A percentile compares a stretch with the other conserved stretches of the same genome.
Conservation (phyloP, 1,140 invertebrate genomes). For the Tenebrio molitor region DNA sequence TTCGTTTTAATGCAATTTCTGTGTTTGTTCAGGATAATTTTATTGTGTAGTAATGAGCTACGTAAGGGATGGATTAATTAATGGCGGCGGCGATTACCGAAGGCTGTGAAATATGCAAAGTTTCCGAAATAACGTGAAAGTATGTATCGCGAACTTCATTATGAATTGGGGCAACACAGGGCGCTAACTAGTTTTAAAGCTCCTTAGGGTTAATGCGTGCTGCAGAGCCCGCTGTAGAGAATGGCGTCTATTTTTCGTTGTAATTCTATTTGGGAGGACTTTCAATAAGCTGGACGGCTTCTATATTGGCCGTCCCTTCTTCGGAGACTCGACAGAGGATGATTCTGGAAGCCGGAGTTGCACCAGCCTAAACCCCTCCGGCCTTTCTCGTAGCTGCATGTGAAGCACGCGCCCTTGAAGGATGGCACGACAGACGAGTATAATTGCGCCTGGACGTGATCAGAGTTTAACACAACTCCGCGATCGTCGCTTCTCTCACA, state of each 20-base stretch:
- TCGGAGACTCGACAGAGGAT: conserved; percentile 2
- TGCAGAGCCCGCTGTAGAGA: conserved; percentile 2
- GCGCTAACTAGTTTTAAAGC: conserved; percentile 33
- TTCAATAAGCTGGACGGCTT: conserved; percentile 38
- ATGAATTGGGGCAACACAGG: conserved; percentile 18
- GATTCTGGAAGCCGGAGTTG: conserved; percentile 15
- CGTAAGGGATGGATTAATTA: conserved; percentile 30
- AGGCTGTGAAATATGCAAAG: conserved; percentile 30
- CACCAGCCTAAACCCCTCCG: conserved; percentile 21
- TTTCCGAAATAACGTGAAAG: conserved; percentile 29
- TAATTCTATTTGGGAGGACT: conserved; percentile 40
- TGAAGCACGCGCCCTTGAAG: conserved; percentile 62
- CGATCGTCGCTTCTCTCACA: conserved; percentile 43
- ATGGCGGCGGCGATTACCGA: conserved; percentile 21
- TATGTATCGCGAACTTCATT: conserved; percentile 27
- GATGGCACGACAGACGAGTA: conserved; percentile 62
- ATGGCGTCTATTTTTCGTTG: conserved; percentile 41
- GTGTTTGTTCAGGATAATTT: conserved; percentile 36
- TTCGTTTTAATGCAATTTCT: conserved; percentile 35
- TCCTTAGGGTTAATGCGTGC: conserved; percentile 17
- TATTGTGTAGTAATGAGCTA: conserved; percentile 29
- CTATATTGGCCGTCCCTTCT: conserved; percentile 24
- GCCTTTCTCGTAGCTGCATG: conserved; percentile 51
- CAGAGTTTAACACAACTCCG: conserved; percentile 56
- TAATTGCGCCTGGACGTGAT: conserved; percentile 62